Percentiles rank a stretch among this genome's conserved stretches.
Conservation (phyloP, 2,113 vertebrate species). For the Nothoprocta perdicaria region DNA sequence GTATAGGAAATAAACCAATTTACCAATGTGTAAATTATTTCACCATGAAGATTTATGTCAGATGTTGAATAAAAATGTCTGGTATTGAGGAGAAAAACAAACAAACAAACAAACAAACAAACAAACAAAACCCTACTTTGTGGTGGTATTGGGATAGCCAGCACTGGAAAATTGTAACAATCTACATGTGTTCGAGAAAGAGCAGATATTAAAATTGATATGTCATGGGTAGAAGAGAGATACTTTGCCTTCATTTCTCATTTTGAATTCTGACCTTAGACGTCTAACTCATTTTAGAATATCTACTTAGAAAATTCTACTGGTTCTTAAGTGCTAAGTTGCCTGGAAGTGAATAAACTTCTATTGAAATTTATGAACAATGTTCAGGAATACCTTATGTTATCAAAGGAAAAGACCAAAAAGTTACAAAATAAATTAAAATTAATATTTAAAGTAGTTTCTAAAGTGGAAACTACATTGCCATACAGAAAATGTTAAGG, state of each 20-base stretch:
- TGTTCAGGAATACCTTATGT: background rate
- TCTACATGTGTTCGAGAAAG: background rate
- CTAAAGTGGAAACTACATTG: background rate
- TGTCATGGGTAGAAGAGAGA: background rate
- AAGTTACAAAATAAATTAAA: background rate
- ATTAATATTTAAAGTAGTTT: background rate
- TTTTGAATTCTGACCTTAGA: background rate
- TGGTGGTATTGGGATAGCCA: background rate
- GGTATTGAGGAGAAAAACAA: background rate
- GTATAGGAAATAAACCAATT: background rate
- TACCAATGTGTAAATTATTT: background rate
- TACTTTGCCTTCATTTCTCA: background rate
- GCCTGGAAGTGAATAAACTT: background rate
- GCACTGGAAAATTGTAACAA: background rate
- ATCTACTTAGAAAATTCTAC: background rate
- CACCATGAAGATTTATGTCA: background rate
- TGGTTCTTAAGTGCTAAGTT: background rate
- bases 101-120: background rate
- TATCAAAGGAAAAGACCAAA: background rate
- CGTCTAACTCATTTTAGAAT: background rate
- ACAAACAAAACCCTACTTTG: background rate
- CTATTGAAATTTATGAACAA: background rate
- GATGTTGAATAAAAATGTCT: background rate
- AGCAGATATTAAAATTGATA: background rate
- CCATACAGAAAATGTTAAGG: fast-evolving